Conservation (phyloP, 2,888 invertebrate genomes). For the Baronia brevicornis region DNA sequence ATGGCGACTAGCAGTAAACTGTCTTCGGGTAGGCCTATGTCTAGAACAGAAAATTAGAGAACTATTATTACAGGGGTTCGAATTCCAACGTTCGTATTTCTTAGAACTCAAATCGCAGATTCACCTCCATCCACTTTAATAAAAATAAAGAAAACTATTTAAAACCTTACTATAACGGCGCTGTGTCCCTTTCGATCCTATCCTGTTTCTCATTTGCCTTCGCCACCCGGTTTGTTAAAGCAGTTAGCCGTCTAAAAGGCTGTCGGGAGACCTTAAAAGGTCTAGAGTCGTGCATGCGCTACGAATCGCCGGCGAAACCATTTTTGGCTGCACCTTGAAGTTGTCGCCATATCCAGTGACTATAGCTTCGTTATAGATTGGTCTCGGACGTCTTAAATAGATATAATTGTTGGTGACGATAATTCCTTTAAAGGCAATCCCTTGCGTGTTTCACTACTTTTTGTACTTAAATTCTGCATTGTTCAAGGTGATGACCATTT, state of each 20-base stretch:
- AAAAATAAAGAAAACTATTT: background rate
- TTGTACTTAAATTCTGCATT: too few species aligned
- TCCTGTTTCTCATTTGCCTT: constrained; percentile 40
- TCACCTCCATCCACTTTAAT: background rate
- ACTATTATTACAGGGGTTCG: too few species aligned
- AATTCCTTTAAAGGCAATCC: too few species aligned
- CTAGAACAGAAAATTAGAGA: too few species aligned
- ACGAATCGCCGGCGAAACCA: constrained; percentile 39
- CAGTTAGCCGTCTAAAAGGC: constrained; percentile 50
- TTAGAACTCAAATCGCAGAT: too few species aligned
- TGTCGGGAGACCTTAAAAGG: constrained; percentile 61
- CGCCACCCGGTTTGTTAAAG: constrained; percentile 26
- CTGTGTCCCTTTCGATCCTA: background rate
- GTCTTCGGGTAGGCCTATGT: too few species aligned
- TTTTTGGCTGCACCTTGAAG: constrained; percentile 49
- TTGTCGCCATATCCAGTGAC: constrained; percentile 12
- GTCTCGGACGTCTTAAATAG: too few species aligned
- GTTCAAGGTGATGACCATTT: too few species aligned
- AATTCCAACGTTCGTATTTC: too few species aligned
- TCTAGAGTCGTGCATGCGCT: constrained; percentile 40
- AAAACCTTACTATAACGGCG: background rate
- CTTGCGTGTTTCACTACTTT: too few species aligned
- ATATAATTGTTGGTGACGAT: too few species aligned
- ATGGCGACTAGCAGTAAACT: too few species aligned
- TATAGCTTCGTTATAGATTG: constrained; percentile 9